Evolutionary conservation across 2,113 vertebrate species (phyloP), one percentile per base, ranked within the genome.

Genomic region (Chloropsis cyanopogon): DNA sequence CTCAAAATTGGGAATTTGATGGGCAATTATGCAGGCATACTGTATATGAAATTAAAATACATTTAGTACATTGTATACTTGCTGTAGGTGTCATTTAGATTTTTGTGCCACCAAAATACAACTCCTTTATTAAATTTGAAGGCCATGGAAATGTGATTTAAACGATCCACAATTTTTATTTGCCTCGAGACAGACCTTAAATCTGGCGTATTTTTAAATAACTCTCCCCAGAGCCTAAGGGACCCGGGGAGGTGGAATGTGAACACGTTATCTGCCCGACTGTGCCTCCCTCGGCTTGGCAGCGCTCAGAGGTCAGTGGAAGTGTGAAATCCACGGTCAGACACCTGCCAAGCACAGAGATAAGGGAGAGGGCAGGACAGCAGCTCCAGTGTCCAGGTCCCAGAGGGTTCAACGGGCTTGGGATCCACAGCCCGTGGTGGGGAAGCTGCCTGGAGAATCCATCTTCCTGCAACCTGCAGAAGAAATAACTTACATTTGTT

Each of bases 381-480:
- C 7, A 81, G n/a, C 5, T 28, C 15, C 44, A 11, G 11, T 21
- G 24, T 24, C 57, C 57, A 11, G 12, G 3, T 49, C 26, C 49
- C 17, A 7, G 28, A 50, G 77, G 33, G 60, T 44, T 66, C 52
- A 46, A 14, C 29, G 57, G 35, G 5, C 37, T 60, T 5, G 23
- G 31, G 31, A 71, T 31, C 37, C 1, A 0, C 24, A 15, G 63
- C 37, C 59, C 3, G 5, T 1, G 7, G 10, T 10, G 26, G 9
- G 14, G 19, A 19, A 20, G 10, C 14, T 4, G 12, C 54, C 24
- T 3, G 9, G 13, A 53, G 46, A 18, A 39, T 12, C 18, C 46
- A 3, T 13, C 35, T 26, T 25, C 19, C 31, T 11, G 33, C 26
- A 4, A 2, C 3, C 56, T 33, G 8, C 0, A 0, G 23, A 7